Evolutionary conservation across 35 echinoderm and acorn worm genomes (phyloP), one percentile per base, ranked within the genome.

Genomic region (Heliocidaris tuberculata): DNA sequence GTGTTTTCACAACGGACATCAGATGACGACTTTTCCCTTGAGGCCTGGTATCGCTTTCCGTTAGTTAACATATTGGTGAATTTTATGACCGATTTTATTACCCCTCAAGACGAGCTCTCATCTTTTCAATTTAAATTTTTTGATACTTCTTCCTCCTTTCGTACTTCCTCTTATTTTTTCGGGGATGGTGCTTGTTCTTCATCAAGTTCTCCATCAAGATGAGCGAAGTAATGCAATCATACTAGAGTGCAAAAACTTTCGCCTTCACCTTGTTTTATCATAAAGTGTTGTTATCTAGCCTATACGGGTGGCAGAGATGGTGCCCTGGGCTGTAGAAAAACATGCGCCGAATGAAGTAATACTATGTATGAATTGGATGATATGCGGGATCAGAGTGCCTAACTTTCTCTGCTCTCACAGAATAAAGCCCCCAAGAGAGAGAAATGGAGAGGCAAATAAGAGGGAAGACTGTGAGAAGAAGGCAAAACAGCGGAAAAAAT

Each of bases 81-180:
- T 93, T 93, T 93, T 93, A 93, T 93, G 91, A 93, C 91, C 50
- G 91, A 93, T 93, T 93, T 93, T 59, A 93, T 93, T 93, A 93
- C 91, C 50, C 50, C 50, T 93, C 50, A 59, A 49, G 91, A 93
- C 27, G 91, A 89, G 91, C 50, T 59, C 91, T 93, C 29, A 93
- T 93, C 91, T 31, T 93, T 93, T 93, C 50, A 93, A 93, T 93
- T 93, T 93, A 49, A 93, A 93, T 93, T 93, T 93, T 59, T 59
- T 52, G 91, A 59, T 93, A 30, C 50, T 59, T 93, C 91, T 93
- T 59, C 91, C 91, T 93, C 91, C 48, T 59, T 49, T 50, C n/a
- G 48, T 93, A 48, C 91, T 93, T 50, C 91, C 50, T 42, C 91
- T 52, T 93, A 49, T 93, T 56, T 89, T 32, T 47, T 0, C 21